Evolutionary conservation across 2,888 invertebrate species (phyloP).

Genomic region (Nomada fabriciana): DNA sequence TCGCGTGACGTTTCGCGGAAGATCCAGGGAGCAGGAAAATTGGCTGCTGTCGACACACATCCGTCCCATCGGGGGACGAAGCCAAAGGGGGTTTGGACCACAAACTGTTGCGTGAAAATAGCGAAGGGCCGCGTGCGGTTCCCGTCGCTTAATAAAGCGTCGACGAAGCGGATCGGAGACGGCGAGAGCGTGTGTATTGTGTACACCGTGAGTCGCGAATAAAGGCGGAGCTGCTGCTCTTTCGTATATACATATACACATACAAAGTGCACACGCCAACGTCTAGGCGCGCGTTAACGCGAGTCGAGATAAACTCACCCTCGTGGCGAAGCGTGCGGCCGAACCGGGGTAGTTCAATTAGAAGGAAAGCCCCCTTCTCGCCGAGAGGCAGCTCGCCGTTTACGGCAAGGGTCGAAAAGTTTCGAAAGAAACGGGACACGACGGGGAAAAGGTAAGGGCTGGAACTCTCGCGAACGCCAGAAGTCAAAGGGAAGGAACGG

Average conservation of each 20-base stretch:
- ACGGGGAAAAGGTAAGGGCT: conserved; percentile 14
- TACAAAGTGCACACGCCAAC: conserved; percentile 66
- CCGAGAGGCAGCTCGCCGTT: conserved; percentile 56
- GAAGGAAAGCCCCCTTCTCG: conserved; percentile 56
- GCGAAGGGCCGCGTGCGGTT: conserved; percentile 67
- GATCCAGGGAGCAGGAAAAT: conserved; percentile 47
- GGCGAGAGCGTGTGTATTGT: conserved; percentile 9
- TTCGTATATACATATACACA: conserved; percentile 34
- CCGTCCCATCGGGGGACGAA: conserved; percentile 16
- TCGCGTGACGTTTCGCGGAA: background rate
- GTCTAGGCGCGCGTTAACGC: conserved; percentile 73
- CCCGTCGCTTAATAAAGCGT: conserved; percentile 74
- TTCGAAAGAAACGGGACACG: conserved; percentile 38
- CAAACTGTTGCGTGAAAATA: conserved; percentile 82
- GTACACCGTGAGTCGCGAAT: conserved; percentile 45
- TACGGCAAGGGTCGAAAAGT: conserved; percentile 64
- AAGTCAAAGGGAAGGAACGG: conserved; percentile 47
- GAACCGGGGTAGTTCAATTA: conserved; percentile 74
- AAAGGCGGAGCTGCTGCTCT: conserved; percentile 70
- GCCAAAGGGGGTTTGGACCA: conserved; percentile 61
- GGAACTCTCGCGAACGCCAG: conserved; percentile 25
- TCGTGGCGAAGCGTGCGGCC: conserved; percentile 61
- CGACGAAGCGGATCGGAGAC: conserved; percentile 23
- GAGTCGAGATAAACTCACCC: conserved; percentile 75
- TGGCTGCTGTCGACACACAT: conserved; percentile 35